Base-by-base conservation (phyloP, 2,797 vertebrate species). In the Pseudotriccus pelzelni region DNA sequence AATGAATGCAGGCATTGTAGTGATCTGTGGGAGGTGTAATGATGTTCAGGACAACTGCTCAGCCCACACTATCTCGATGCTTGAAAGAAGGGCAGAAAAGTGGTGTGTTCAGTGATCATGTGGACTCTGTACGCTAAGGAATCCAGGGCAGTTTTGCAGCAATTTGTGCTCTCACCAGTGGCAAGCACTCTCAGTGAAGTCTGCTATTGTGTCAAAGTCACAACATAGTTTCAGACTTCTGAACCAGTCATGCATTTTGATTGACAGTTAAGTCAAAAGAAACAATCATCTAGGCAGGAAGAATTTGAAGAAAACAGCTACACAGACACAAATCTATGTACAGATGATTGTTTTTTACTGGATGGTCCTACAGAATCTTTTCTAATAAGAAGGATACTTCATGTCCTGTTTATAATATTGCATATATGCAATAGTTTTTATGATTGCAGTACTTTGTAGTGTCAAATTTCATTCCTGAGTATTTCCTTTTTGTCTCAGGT, bases 61-160 rank as follows among this genome's bases (percentile, higher is more conserved):
- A 55, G 27, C 20, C 16, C 9, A 55, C 0, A 0, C 15, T 66
- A 1, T n/a, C 41, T 69, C 10, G 7, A 22, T 67, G 13, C 23
- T 50, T 66, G 32, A 21, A 14, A 70, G 56, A 59, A 82, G 36
- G 20, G 23, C 32, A 63, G 23, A 16, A 73, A 4, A 62, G 15
- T 15, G 24, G 1, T 47, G 50, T 39, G 19, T 10, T 76, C 17
- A 19, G 7, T 59, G 39, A 14, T 24, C 1, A 0, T 17, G 13
- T 22, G 24, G 22, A 32, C 46, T 76, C 50, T 28, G 6, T 10
- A 10, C 24, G 4, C 25, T 17, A 6, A 30, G 19, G n/a, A 79
- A 62, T 39, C 27, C 15, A 21, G 20, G 21, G 23, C 30, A 79
- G 36, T 43, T 87, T 69, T 91, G 49, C 53, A 68, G 17, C 43